A percentile compares a stretch with the other conserved stretches of the same genome.
Evolutionary conservation across 2,797 vertebrate species (phyloP).

Genomic region (Pangasius larnaudii): DNA sequence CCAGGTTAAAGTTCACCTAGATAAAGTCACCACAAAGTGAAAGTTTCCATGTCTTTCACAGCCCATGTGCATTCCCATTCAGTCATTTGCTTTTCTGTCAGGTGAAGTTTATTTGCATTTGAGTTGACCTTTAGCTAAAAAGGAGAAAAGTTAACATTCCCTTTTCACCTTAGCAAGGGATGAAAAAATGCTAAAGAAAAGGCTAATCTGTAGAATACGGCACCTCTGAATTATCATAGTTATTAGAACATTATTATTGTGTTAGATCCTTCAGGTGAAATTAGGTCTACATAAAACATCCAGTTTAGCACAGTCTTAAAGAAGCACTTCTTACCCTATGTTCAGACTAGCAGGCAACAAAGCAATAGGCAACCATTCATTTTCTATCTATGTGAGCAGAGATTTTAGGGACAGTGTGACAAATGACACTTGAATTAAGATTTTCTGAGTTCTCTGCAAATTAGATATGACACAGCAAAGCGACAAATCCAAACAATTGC

Average conservation of each 20-base stretch:
- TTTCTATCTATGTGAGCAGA: neutral
- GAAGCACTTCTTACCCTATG: neutral
- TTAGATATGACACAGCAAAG: neutral
- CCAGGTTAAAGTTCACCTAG: neutral
- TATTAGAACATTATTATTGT: neutral
- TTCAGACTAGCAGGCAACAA: neutral
- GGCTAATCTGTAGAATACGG: neutral
- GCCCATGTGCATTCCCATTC: neutral
- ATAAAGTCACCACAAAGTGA: neutral
- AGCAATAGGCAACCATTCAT: neutral
- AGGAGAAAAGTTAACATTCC: neutral
- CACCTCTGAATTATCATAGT: neutral
- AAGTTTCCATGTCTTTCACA: neutral
- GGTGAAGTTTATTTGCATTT: conserved; percentile 18
- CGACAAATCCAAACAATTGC: neutral
- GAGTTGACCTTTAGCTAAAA: neutral
- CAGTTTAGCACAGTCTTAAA: neutral
- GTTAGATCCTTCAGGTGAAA: neutral
- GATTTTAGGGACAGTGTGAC: neutral
- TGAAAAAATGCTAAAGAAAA: neutral
- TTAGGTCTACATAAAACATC: neutral
- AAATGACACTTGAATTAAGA: neutral
- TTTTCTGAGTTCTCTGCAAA: neutral
- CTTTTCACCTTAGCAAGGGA: neutral
- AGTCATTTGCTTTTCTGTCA: conserved; percentile 1